These are phyloP conservation scores for Athrips mouffetella DNA, from an alignment of 2,888 invertebrate genomes.

Conservation along the genomic window DNA sequence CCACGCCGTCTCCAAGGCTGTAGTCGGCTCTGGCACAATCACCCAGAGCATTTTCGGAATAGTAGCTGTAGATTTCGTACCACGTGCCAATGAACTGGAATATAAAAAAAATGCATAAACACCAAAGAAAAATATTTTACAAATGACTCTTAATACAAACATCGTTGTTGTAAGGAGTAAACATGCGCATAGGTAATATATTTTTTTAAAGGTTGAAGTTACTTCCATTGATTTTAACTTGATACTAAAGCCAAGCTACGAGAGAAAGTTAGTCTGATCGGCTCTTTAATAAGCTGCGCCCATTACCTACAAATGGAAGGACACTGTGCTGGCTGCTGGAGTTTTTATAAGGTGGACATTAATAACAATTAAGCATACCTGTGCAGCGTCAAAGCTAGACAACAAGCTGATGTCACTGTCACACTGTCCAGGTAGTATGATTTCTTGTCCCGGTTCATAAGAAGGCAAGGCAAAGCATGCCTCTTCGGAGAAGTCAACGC, in stretches of 20 bases:
- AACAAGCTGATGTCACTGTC: conserved; percentile 32
- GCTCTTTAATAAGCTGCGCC: no score
- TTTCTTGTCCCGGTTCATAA: no score
- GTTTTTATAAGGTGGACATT: not conserved
- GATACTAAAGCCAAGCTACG: no score
- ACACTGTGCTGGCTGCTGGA: no score
- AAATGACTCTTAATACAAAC: no score
- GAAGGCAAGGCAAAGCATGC: conserved; percentile 49
- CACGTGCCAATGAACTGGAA: conserved; percentile 57
- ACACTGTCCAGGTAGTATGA: conserved; percentile 59
- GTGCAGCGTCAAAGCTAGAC: not conserved
- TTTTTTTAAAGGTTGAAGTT: no score
- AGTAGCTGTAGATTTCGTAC: conserved; percentile 56
- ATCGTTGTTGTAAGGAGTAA: no score
- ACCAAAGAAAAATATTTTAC: no score
- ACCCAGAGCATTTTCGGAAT: conserved; percentile 42
- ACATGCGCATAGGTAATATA: no score
- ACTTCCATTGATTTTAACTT: no score
- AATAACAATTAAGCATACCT: not conserved
- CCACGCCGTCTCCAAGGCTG: conserved; percentile 30
- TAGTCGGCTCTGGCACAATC: conserved; percentile 52
- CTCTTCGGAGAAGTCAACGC: conserved; percentile 38
- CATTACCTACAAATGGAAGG: no score
- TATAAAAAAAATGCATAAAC: not conserved
- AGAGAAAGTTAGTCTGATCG: no score